Evolutionary conservation across 2,113 vertebrate genomes (phyloP), one percentile per base, ranked within the genome.

Genomic region (Xenus cinereus): DNA sequence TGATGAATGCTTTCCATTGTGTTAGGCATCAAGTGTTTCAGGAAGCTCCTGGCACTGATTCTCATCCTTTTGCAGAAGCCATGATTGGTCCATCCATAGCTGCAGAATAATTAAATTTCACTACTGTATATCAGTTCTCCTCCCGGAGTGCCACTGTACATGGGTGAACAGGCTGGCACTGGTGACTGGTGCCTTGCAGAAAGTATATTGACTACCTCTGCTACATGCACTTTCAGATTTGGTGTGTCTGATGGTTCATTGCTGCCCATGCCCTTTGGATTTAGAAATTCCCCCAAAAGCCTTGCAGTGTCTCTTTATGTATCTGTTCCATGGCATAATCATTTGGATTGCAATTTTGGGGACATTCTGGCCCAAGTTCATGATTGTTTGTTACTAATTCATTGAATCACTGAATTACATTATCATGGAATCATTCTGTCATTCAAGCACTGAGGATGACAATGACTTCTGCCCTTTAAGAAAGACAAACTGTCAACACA

Each of bases 1-100:
- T 21, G 30, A 68, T 60, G 12, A 66, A 66, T 19, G 1, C 10
- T 8, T 1, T 79, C 30, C 6, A 10, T 48, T 66, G 5, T 26
- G 4, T 35, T 57, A 89, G 27, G 3, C 12, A 71, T 50, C 32
- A 84, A 67, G 79, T 50, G 3, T 56, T 91, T 87, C 15, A 62
- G 50, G 37, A 84, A 78, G 3, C 4, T 82, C 28, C 30, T 68
- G 37, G 3, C 28, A 81, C 7, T 23, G 73, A 46, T 54, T 3
- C 2, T 74, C 6, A 50, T 13, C 5, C 10, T 69, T 94, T 81
- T 81, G 7, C 4, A 84, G 56, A 86, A 81, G 6, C 8, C 13
- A 3, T 23, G 8, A 37, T 8, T 56, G n/a, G 22, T 78, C 0
- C 0, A 7, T 33, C 46, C 9, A 48, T 39, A 78, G 12, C 20